phyloP scores from a whole-genome alignment of 2,888 invertebrate genomes.

The Cephus rjabovi region DNA sequence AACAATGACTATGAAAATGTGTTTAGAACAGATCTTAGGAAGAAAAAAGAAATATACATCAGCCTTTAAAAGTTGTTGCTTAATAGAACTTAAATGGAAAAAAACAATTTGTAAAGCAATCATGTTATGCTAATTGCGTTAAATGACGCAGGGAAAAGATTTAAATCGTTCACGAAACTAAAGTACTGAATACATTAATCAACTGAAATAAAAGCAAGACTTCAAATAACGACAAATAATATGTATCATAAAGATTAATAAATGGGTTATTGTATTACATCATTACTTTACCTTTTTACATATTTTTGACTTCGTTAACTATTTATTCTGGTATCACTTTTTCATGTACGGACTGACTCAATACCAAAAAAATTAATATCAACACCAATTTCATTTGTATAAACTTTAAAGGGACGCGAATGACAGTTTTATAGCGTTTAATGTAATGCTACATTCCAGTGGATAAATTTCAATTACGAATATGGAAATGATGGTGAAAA shows the following conservation, averaged over 20 bases:
- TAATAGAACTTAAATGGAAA: not conserved
- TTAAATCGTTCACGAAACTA: no score
- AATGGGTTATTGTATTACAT: not conserved
- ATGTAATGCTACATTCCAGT: no score
- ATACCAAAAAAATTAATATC: not conserved
- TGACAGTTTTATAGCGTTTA: no score
- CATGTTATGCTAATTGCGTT: not conserved
- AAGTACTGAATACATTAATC: no score
- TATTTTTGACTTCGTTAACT: not conserved
- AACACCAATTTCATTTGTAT: no score
- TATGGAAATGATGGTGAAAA: not conserved
- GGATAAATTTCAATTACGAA: not conserved
- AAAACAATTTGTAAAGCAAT: not conserved
- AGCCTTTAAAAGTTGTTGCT: not conserved
- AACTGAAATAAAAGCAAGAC: no score
- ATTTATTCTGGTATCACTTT: not conserved
- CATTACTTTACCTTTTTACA: not conserved
- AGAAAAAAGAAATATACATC: not conserved
- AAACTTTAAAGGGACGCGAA: no score
- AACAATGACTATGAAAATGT: slow-evolving; percentile 10
- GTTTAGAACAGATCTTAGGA: not conserved
- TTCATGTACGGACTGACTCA: not conserved
- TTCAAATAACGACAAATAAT: no score
- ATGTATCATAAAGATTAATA: not conserved
- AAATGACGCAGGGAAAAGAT: not conserved